Conservation (phyloP, 2,888 invertebrate species). For the Heliconius ismenius region DNA sequence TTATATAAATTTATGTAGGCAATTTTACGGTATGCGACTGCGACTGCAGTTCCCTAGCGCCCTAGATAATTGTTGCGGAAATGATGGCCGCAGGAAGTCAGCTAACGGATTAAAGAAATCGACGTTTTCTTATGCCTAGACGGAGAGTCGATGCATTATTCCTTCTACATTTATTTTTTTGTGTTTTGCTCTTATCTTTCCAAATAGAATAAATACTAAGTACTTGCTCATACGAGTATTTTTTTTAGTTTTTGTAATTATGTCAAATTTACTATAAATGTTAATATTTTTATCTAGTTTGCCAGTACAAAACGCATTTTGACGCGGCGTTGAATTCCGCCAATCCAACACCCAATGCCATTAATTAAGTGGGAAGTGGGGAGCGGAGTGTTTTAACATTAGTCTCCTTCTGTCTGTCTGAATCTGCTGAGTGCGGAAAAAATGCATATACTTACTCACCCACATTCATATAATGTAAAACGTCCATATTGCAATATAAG, state of each 20-base stretch:
- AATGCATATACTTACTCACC: not conserved
- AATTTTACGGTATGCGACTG: conserved; percentile 11
- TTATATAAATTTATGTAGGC: not conserved
- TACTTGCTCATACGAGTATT: not conserved
- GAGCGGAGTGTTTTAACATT: no score
- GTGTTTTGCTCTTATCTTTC: not conserved
- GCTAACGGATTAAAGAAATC: conserved; percentile 27
- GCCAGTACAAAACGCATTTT: no score
- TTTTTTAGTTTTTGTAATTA: not conserved
- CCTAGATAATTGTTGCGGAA: conserved; percentile 24
- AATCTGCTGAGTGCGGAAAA: not conserved
- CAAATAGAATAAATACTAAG: not conserved
- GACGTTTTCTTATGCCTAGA: conserved; percentile 11
- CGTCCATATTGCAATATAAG: conserved; percentile 6
- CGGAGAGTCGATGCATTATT: not conserved
- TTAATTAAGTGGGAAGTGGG: no score
- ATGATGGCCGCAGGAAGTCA: conserved; percentile 20
- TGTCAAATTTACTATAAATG: not conserved
- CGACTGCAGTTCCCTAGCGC: conserved; percentile 16
- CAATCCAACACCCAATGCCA: no score
- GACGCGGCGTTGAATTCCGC: no score
- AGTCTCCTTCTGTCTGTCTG: no score
- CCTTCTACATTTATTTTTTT: not conserved
- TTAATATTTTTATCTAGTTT: not conserved
- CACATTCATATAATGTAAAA: not conserved